Evolutionary conservation across 1,140 invertebrate genomes (phyloP).

Genomic region (Drosophila ogumai): DNA sequence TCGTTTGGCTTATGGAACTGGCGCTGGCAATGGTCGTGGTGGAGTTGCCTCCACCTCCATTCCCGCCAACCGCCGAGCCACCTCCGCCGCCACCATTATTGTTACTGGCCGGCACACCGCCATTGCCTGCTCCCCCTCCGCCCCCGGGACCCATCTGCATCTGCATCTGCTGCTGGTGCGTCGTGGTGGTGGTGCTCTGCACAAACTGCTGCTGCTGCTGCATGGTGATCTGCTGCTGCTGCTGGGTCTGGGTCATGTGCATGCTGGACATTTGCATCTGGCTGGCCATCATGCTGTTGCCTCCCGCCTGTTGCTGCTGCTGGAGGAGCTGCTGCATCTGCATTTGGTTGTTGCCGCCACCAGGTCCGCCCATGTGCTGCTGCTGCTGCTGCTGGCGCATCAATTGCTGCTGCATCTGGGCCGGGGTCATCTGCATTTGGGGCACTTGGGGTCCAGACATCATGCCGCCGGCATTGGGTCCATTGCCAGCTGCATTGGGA

Average conservation of each 20-base stretch:
- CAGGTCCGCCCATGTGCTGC: conserved; percentile 63
- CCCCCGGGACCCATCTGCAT: conserved; percentile 84
- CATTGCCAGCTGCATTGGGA: conserved; percentile 56
- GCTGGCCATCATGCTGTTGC: conserved; percentile 84
- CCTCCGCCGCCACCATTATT: conserved; percentile 63
- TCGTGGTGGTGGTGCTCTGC: conserved; percentile 74
- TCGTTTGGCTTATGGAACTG: conserved; percentile 85
- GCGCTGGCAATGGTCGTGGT: conserved; percentile 83
- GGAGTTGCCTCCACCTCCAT: conserved; percentile 41
- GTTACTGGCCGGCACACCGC: conserved; percentile 60
- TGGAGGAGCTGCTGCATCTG: conserved; percentile 82
- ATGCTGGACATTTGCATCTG: conserved; percentile 88
- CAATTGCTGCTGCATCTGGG: conserved; percentile 86
- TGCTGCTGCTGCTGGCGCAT: conserved; percentile 80
- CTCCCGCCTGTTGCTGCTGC: conserved; percentile 82
- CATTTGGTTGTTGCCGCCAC: conserved; percentile 64
- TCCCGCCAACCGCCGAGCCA: conserved; percentile 26
- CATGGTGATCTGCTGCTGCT: conserved; percentile 88
- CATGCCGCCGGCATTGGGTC: conserved; percentile 73
- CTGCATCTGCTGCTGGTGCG: conserved; percentile 81
- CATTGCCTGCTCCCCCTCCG: conserved; percentile 40
- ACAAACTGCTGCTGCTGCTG: conserved; percentile 85
- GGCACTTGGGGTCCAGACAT: conserved; percentile 72
- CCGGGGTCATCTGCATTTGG: conserved; percentile 86
- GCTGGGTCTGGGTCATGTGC: conserved; percentile 88